These are phyloP conservation scores for Tetragonisca angustula DNA, from an alignment of 2,888 invertebrate genomes.

Conservation along the genomic window DNA sequence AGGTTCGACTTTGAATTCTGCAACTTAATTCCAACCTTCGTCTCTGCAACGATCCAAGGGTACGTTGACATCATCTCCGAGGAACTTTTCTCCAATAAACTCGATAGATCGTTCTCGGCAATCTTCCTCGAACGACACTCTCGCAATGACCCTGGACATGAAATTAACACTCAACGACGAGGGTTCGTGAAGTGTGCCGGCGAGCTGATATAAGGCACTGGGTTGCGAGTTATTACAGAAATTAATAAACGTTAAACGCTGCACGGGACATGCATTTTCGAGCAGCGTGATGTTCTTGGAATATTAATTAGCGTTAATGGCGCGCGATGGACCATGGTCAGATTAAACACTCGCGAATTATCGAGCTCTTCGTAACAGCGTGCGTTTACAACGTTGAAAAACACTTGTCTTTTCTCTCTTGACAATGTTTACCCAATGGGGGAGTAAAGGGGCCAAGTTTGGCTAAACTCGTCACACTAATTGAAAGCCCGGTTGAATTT, in stretches of 20 bases:
- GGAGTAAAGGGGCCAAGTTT: no score
- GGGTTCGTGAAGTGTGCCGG: no score
- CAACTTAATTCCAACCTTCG: no score
- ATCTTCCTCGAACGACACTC: no score
- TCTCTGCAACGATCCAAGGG: no score
- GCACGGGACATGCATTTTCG: not conserved
- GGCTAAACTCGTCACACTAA: conserved; percentile 18
- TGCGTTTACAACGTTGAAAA: conserved; percentile 11
- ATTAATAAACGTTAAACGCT: not conserved
- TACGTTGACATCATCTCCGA: no score
- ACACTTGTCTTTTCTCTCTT: conserved; percentile 31
- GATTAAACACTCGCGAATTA: conserved; percentile 34
- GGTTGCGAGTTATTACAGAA: not conserved
- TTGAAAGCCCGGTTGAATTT: not conserved
- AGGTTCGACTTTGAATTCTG: no score
- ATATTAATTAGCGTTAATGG: conserved; percentile 28
- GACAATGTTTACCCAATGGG: not conserved
- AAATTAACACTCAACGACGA: no score
- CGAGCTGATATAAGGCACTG: not conserved
- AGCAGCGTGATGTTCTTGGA: not conserved
- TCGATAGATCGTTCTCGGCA: no score
- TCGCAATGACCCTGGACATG: no score
- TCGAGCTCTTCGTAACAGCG: conserved; percentile 21
- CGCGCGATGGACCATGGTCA: conserved; percentile 10
- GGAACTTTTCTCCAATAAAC: no score